Percentiles rank a stretch among this genome's conserved stretches.
These are phyloP conservation scores for Eudemis profundana DNA, from an alignment of 2,888 invertebrate genomes.

Conservation along the genomic window DNA sequence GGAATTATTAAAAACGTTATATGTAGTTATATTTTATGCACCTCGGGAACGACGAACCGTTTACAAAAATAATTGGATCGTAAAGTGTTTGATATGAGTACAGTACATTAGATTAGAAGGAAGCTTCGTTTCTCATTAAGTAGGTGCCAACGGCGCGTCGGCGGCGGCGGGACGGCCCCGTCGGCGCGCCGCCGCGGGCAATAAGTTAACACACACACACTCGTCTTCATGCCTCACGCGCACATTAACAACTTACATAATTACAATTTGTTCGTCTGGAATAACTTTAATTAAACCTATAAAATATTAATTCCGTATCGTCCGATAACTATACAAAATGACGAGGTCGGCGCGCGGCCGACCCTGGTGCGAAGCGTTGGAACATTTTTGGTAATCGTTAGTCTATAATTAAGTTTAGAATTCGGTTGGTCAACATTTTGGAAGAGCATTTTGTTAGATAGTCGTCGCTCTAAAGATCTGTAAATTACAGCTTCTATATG, in stretches of 20 bases:
- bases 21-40: conserved; percentile 5
- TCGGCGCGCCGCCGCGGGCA: conserved; percentile 7
- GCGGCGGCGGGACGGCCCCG: no score
- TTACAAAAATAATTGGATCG: conserved; percentile 40
- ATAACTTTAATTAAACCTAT: conserved; percentile 36
- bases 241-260: conserved; percentile 26
- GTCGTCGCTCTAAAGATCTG: no score
- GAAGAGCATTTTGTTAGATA: no score
- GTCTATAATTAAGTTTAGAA: conserved; percentile 32
- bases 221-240: conserved; percentile 2
- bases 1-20: conserved; percentile 26
- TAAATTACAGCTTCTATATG: no score
- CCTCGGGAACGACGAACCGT: conserved; percentile 7
- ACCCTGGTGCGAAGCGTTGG: conserved; percentile 28
- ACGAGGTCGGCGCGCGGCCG: conserved; percentile 5
- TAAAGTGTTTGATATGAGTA: conserved; percentile 38
- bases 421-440: no score
- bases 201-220: conserved; percentile 21
- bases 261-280: conserved; percentile 34
- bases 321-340: conserved; percentile 21
- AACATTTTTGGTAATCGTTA: conserved; percentile 39
- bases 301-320: conserved; percentile 33
- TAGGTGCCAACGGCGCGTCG: conserved; percentile 4
- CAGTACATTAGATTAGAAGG: conserved; percentile 36
- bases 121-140: conserved; percentile 36